Conservation (phyloP, 2,113 vertebrate species). For the Micromys minutus region DNA sequence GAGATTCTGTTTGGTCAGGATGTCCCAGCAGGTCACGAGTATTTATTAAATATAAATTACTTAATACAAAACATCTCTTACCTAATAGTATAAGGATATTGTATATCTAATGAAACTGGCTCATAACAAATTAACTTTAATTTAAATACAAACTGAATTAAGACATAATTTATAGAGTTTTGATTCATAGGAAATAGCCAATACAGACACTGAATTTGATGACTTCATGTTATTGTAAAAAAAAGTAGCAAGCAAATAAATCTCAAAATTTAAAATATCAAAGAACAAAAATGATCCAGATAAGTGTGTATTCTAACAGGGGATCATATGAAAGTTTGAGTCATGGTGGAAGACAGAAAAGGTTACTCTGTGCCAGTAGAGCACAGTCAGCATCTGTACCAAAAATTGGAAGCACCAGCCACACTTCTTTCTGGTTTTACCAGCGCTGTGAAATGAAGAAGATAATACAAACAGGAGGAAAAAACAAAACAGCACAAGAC, state of each 20-base stretch:
- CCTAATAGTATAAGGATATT: neutral
- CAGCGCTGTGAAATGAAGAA: neutral
- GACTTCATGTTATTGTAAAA: neutral
- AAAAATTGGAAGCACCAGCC: neutral
- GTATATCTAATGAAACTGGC: neutral
- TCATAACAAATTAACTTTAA: constrained; percentile 2
- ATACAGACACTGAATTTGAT: neutral
- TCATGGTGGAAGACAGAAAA: neutral
- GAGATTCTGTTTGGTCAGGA: neutral
- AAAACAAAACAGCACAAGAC: neutral
- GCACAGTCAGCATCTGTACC: no score
- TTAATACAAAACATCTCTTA: neutral
- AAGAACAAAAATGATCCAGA: neutral
- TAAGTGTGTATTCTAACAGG: constrained; percentile 18
- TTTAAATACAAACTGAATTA: neutral
- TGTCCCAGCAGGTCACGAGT: neutral
- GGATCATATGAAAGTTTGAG: neutral
- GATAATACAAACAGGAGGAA: neutral
- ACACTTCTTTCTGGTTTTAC: neutral
- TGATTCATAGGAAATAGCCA: neutral
- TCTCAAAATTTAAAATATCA: constrained; percentile 43
- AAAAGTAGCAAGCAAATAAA: neutral
- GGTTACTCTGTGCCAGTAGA: neutral
- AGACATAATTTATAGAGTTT: neutral
- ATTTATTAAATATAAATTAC: neutral